phyloP scores from a whole-genome alignment of 2,888 invertebrate species.

The Tuta absoluta region DNA sequence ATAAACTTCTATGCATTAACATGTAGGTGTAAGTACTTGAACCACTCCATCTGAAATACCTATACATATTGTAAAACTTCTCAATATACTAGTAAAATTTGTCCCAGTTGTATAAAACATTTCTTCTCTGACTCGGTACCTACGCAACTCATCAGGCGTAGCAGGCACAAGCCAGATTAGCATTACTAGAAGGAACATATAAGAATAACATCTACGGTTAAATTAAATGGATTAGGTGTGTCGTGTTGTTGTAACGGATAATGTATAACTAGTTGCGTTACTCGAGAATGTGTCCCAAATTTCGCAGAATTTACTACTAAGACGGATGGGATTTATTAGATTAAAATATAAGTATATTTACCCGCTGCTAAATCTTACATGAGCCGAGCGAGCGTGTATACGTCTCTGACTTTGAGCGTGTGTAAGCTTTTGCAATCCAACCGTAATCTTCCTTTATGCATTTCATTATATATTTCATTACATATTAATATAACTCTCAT shows the following conservation, averaged over 20 bases:
- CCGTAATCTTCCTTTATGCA: conserved; percentile 37
- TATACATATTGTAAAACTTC: no score
- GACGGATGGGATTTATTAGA: conserved; percentile 27
- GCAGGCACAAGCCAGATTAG: background rate
- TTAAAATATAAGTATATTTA: conserved; percentile 10
- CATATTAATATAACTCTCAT: no score
- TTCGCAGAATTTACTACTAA: background rate
- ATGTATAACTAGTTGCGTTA: background rate
- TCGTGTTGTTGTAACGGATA: background rate
- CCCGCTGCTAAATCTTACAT: conserved; percentile 38
- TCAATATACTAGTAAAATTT: no score
- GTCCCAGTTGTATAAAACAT: no score
- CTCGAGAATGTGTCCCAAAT: background rate
- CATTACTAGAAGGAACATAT: no score
- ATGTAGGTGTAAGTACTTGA: no score
- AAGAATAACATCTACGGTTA: background rate
- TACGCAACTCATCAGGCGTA: no score
- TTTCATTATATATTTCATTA: background rate
- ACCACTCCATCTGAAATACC: no score
- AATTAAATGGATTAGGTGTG: conserved; percentile 2
- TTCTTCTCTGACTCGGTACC: no score
- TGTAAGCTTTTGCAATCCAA: conserved; percentile 47
- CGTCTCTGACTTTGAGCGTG: conserved; percentile 43
- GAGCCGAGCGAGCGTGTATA: conserved; percentile 40
- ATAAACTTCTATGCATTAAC: no score